phyloP scores from a whole-genome alignment of 2,888 invertebrate species.

The Aplocera efformata region DNA sequence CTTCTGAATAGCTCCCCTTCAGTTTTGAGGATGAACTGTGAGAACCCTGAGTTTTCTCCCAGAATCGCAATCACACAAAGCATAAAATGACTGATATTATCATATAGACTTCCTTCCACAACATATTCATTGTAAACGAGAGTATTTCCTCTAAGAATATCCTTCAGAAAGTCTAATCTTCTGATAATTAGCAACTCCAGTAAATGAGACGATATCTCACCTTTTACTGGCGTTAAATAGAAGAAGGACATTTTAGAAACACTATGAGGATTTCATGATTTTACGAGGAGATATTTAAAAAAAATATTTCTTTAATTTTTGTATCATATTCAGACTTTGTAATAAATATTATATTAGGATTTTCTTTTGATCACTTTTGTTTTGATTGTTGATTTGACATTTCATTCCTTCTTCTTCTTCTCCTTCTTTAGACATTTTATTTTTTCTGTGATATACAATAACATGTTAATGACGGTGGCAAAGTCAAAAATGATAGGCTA shows the following conservation, averaged over 20 bases:
- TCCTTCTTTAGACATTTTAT: too few relatives aligned
- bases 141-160: constrained; percentile 46
- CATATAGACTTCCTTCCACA: constrained; percentile 79
- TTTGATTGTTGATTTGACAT: too few relatives aligned
- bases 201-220: constrained; percentile 72
- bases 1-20: constrained; percentile 57
- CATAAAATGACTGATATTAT: constrained; percentile 81
- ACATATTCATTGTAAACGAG: constrained; percentile 75
- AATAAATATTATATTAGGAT: too few relatives aligned
- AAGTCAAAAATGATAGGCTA: too few relatives aligned
- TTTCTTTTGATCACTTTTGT: too few relatives aligned
- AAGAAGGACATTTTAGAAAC: constrained; percentile 69
- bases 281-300: too few relatives aligned
- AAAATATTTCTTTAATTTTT: too few relatives aligned
- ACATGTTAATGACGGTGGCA: too few relatives aligned
- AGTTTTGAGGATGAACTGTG: constrained; percentile 50
- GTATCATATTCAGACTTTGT: too few relatives aligned
- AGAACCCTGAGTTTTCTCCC: constrained; percentile 47
- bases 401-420: too few relatives aligned
- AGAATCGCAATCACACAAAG: constrained; percentile 65
- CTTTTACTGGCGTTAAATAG: constrained; percentile 79
- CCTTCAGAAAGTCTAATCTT: constrained; percentile 73
- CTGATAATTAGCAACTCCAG: constrained; percentile 75
- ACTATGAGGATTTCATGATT: background rate
- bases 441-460: too few relatives aligned